Conservation (phyloP, 1,140 invertebrate genomes). For the Sminthurinus signatus region DNA sequence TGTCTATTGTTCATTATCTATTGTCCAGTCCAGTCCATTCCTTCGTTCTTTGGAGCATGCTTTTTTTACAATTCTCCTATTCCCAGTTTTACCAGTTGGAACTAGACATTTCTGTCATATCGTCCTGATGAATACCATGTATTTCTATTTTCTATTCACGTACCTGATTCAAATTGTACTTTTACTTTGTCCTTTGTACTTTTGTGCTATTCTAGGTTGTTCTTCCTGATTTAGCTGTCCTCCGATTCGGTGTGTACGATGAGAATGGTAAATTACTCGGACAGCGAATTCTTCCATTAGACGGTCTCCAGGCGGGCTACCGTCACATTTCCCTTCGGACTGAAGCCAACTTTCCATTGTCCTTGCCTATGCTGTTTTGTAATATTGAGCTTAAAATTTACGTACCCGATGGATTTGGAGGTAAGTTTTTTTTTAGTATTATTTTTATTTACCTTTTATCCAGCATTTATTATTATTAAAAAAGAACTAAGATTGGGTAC, state of each 20-base stretch:
- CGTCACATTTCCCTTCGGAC: constrained; percentile 94
- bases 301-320: constrained; percentile 96
- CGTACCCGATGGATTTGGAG: constrained; percentile 97
- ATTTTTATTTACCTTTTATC: not conserved
- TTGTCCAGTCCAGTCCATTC: too few species aligned
- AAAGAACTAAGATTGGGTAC: too few species aligned
- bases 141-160: too few species aligned
- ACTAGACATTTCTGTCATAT: too few species aligned
- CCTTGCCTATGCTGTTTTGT: constrained; percentile 96
- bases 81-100: too few species aligned
- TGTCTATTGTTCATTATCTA: too few species aligned
- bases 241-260: constrained; percentile 97
- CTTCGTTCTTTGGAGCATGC: too few species aligned
- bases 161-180: too few species aligned
- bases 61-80: too few species aligned
- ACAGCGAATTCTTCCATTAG: constrained; percentile 92
- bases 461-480: constrained; percentile 6
- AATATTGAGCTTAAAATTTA: constrained; percentile 99
- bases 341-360: constrained; percentile 98
- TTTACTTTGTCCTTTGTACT: too few species aligned
- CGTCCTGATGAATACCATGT: too few species aligned
- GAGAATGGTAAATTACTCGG: constrained; percentile 95
- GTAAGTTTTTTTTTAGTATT: constrained; percentile 50
- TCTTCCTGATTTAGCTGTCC: constrained; percentile 91
- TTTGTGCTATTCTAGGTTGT: constrained; percentile 61